Conservation (phyloP, 2,113 vertebrate genomes). For the Hemicordylus capensis region DNA sequence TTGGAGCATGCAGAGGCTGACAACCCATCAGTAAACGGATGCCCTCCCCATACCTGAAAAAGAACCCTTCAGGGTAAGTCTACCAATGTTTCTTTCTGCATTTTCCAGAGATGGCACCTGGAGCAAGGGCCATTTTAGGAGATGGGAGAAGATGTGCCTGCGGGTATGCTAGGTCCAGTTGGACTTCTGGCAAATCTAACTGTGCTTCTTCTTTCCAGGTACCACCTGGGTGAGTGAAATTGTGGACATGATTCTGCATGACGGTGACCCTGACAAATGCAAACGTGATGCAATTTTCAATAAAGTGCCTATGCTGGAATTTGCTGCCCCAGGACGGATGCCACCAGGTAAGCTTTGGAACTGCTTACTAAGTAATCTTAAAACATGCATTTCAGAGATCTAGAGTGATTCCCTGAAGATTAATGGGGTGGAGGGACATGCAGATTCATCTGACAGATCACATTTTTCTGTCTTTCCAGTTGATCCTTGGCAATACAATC, state of each 20-base stretch:
- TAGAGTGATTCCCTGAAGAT: neutral
- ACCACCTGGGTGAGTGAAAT: constrained; percentile 81
- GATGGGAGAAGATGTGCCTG: neutral
- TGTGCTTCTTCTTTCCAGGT: constrained; percentile 50
- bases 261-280: constrained; percentile 59
- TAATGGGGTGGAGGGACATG: neutral
- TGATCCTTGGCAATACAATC: neutral
- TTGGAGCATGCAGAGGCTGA: too few relatives aligned
- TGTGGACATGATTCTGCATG: constrained; percentile 70
- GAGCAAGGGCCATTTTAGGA: too few relatives aligned
- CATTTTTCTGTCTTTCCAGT: neutral
- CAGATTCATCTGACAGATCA: neutral
- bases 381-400: neutral
- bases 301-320: constrained; percentile 75
- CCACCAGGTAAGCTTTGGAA: constrained; percentile 56
- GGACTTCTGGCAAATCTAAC: neutral
- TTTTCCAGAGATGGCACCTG: too few relatives aligned
- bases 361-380: neutral
- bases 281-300: constrained; percentile 58
- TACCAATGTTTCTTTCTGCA: too few relatives aligned
- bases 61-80: too few relatives aligned
- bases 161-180: neutral
- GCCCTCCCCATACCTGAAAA: too few relatives aligned
- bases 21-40: too few relatives aligned
- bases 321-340: constrained; percentile 19